Base-by-base conservation (phyloP, 2,797 vertebrate species). In the Sebastolobus alascanus region DNA sequence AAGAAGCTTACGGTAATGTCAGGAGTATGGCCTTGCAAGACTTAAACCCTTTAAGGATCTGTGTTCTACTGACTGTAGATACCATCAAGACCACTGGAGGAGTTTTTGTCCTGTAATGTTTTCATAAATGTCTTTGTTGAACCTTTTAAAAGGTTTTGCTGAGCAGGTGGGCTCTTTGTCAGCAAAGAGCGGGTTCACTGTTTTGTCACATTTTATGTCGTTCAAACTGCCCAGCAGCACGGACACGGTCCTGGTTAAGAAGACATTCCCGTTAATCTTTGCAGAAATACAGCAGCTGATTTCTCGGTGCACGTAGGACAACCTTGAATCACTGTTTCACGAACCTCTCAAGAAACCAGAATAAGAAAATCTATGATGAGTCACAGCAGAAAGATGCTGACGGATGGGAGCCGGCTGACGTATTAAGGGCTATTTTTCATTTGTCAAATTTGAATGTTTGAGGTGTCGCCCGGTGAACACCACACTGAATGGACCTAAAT, bases 1-100 rank as follows among this genome's bases (percentile, higher is more conserved):
- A 90, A 92, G 89, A 58, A 29, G 85, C 90, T 92, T 87, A 85
- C 73, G 79, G 9, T 84, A 66, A 89, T 77, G 87, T 90, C 64
- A 80, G 86, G 77, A 87, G 73, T 73, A 54, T 37, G 79, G 82
- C 85, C 83, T 35, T 20, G 69, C 69, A 77, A n/a, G 64, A 68
- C 75, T 68, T 77, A 86, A 77, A 71, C 50, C 40, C 74, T 64
- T 56, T 46, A 70, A 69, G 37, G 59, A 79, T 68, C 69, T 6
- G 55, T 43, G 77, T 79, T 71, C 14, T 4, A 52, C 61, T 56
- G 80, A 54, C 82, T 60, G 72, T 1, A 73, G 76, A 83, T 71
- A 56, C 65, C 60, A 67, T 81, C 80, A 20, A 50, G 35, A 76
- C 76, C 54, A 27, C 67, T 38, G 58, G 6, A 68, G 64, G 31